Conservation (phyloP, 1,140 invertebrate species). For the Rhopalosiphum maidis region DNA sequence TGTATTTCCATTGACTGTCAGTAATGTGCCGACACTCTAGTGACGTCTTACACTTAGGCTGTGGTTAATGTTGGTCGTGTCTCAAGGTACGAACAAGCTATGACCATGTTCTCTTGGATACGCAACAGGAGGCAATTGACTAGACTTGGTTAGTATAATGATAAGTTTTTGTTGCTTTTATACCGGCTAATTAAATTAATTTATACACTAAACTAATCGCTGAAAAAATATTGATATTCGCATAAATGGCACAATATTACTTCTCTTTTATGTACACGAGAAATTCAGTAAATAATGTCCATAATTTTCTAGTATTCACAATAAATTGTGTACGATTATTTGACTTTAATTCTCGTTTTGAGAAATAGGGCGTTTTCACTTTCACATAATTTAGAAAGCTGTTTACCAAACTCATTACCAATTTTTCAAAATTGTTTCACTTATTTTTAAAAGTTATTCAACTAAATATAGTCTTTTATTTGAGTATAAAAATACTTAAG, state of each 20-base stretch:
- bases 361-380: slow-evolving; percentile 14
- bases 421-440: neutral
- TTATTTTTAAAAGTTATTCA: neutral
- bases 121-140: slow-evolving; percentile 38
- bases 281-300: neutral
- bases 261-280: neutral
- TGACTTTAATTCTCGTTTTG: neutral
- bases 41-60: neutral
- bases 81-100: neutral
- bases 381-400: slow-evolving; percentile 8
- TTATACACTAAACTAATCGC: neutral
- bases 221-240: neutral
- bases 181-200: neutral
- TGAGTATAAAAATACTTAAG: neutral
- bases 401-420: neutral
- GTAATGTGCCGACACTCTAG: neutral
- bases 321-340: neutral
- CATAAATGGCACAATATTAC: neutral
- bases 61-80: slow-evolving; percentile 9
- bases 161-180: neutral
- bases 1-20: neutral
- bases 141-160: slow-evolving; percentile 42
- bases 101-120: slow-evolving; percentile 51
- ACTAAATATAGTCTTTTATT: neutral
- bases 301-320: neutral